A percentile compares a stretch with the other conserved stretches of the same genome.
These are phyloP conservation scores for Drosophila athabasca DNA, from an alignment of 1,140 invertebrate genomes.

Conservation along the genomic window DNA sequence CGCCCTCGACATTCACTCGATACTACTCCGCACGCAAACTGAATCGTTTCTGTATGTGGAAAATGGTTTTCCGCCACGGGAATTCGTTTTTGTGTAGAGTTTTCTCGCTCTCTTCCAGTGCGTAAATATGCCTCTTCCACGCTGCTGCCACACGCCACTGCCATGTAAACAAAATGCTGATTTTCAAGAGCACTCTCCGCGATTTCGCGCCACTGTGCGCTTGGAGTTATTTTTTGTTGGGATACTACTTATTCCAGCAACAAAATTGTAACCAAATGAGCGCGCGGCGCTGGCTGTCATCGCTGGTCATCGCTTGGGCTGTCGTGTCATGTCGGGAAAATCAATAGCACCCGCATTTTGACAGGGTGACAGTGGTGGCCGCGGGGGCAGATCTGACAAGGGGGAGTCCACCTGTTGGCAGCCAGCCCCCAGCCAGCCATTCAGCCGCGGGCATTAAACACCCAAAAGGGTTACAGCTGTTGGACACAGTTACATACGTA, in stretches of 20 bases:
- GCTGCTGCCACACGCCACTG: constrained; percentile 2
- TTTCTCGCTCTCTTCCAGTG: constrained; percentile 70
- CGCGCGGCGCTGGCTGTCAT: constrained; percentile 19
- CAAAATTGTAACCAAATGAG: constrained; percentile 14
- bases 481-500: constrained; percentile 9
- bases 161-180: constrained; percentile 68
- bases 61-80: constrained; percentile 68
- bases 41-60: constrained; percentile 82
- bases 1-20: constrained; percentile 67
- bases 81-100: constrained; percentile 67
- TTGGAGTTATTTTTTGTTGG: constrained; percentile 23
- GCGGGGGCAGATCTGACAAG: not conserved
- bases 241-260: not conserved
- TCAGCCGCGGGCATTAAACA: constrained; percentile 19
- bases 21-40: constrained; percentile 79
- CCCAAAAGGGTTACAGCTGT: constrained; percentile 48
- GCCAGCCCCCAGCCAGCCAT: constrained; percentile 12
- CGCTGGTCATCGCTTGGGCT: constrained; percentile 20
- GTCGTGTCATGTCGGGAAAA: constrained; percentile 46
- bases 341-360: constrained; percentile 49
- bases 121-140: constrained; percentile 63
- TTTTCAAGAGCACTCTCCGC: constrained; percentile 52
- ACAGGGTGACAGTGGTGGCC: not conserved
- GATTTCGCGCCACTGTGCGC: constrained; percentile 53
- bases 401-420: constrained; percentile 69